phyloP scores from a whole-genome alignment of 2,888 invertebrate genomes.

The Halocaridina rubra region DNA sequence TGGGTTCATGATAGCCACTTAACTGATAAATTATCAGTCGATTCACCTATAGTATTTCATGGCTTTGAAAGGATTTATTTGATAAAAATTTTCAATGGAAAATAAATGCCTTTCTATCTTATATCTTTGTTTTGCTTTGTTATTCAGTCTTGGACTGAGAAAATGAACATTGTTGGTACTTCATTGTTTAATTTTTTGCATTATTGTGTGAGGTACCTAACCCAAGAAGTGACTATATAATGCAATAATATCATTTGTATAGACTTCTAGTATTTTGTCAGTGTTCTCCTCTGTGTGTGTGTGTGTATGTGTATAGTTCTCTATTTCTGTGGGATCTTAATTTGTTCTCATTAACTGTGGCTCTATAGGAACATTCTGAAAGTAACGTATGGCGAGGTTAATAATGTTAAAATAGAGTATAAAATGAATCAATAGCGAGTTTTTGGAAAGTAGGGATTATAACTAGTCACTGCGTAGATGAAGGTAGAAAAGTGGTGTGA shows the following conservation, averaged over 20 bases:
- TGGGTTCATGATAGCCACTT: too few relatives aligned
- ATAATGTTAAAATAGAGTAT: background rate
- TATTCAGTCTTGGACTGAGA: background rate
- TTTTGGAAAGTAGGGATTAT: background rate
- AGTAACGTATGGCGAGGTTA: background rate
- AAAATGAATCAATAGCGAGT: background rate
- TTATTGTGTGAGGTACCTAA: background rate
- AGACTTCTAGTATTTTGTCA: constrained; percentile 7
- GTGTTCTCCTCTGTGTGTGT: constrained; percentile 11
- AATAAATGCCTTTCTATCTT: background rate
- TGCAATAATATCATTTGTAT: constrained; percentile 16
- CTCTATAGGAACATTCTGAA: background rate
- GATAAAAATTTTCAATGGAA: background rate
- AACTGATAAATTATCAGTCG: too few relatives aligned
- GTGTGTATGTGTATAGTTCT: constrained; percentile 17
- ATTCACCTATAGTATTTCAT: background rate
- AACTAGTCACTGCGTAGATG: background rate
- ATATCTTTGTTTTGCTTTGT: too few relatives aligned
- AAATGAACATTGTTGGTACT: background rate
- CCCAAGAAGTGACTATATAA: background rate
- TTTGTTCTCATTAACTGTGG: constrained; percentile 25
- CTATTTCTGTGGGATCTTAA: constrained; percentile 32
- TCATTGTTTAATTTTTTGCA: background rate
- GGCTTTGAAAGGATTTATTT: background rate
- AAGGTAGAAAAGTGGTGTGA: background rate